phyloP scores from a whole-genome alignment of 2,113 vertebrate genomes.

The Podocnemis expansa region DNA sequence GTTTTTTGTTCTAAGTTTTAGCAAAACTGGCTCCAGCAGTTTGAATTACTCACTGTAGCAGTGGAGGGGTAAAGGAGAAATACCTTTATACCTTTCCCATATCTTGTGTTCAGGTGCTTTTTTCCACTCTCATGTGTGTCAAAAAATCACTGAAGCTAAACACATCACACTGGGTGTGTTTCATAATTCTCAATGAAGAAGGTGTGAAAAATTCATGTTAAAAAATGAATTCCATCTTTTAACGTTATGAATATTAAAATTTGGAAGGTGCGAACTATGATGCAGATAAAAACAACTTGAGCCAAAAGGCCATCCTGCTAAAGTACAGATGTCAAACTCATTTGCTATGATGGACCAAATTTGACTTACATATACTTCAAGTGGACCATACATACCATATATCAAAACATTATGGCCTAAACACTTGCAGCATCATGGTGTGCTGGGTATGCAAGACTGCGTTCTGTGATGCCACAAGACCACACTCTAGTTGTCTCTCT shows the following conservation, averaged over 20 bases:
- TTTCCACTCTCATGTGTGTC: neutral
- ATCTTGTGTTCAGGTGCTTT: neutral
- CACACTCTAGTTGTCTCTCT: too few relatives aligned
- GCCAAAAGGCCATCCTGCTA: neutral
- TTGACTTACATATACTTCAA: too few relatives aligned
- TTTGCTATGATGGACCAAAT: too few relatives aligned
- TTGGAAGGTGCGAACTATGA: neutral
- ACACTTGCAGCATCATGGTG: too few relatives aligned
- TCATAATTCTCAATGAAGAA: neutral
- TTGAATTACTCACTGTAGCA: neutral
- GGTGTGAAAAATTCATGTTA: neutral
- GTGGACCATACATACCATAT: too few relatives aligned
- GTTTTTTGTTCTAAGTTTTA: neutral
- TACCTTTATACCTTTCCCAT: neutral
- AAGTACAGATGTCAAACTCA: neutral
- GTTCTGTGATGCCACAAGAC: too few relatives aligned
- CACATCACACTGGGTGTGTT: accelerated
- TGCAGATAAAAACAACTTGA: neutral
- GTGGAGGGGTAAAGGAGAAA: neutral
- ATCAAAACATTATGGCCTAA: too few relatives aligned
- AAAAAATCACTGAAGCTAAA: neutral
- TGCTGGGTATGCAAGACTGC: too few relatives aligned
- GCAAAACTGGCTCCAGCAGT: neutral
- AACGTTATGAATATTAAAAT: neutral
- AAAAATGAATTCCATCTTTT: neutral